Base-by-base conservation (phyloP, 1,140 invertebrate species). In the Chironomus striatipennis region DNA sequence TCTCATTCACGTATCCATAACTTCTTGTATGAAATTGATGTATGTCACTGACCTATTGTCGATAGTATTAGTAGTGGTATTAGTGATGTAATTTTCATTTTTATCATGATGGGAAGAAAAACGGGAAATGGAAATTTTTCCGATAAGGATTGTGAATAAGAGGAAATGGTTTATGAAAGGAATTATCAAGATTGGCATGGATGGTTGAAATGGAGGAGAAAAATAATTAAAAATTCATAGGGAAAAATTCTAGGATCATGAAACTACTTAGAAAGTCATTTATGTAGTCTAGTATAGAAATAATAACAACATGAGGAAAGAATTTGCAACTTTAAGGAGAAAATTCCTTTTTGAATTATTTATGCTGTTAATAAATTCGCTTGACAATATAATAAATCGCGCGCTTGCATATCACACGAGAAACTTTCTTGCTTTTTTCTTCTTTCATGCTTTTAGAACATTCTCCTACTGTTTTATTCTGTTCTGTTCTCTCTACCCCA, bases 11-110 rank as follows among this genome's bases (percentile, higher is more conserved):
- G 6, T 18, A 20, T 7, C 65, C 80, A 20, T 81, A 80, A 75
- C 81, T 80, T 75, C 79, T 77, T 7, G 81, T 82, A 70, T 81
- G 82, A 75, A 82, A 82, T 75, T 82, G 81, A 74, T 82, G 81
- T 76, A 82, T 81, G 74, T 82, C 81, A 75, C 81, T 82, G 20
- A 82, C 82, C 81, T 82, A 80, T 2, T 80, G 24, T 74, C 76
- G 70, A 42, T 47, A 21, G 18, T 7, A 73, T 70, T 21, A 43
- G 72, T 64, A 57, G 1, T 3, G 2, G 43, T 47, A 47, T 47
- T 10, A 10, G 43, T 47, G 43, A 47, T 10, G 10, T 43, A 43
- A 43, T 7, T 10, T 47, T 8, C 9, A 47, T 47, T 12, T 57
- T 57, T 12, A 57, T 57, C 47, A 57, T n/a, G n/a, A 57, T 57